Evolutionary conservation across 2,888 invertebrate species (phyloP).

Genomic region (Zaprionus bogoriensis): DNA sequence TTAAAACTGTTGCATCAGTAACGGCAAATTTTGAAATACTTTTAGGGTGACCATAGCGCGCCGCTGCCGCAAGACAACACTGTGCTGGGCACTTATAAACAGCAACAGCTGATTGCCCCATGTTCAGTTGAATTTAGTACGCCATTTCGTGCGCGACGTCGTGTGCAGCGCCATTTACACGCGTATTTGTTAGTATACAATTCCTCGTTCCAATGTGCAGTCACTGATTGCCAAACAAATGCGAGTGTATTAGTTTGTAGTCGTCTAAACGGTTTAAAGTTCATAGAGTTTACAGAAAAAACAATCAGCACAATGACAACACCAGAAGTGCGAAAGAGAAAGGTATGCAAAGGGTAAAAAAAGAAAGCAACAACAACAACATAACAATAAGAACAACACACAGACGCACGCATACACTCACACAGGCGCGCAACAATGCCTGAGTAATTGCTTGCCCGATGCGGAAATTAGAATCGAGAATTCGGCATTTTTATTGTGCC

Average conservation of each 20-base stretch:
- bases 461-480: constrained; percentile 24
- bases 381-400: too few relatives aligned
- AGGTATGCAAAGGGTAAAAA: constrained; percentile 72
- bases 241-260: constrained; percentile 29
- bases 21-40: not conserved
- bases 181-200: not conserved
- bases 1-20: too few relatives aligned
- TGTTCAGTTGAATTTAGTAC: constrained; percentile 53
- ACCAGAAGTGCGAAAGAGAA: constrained; percentile 78
- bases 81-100: constrained; percentile 4
- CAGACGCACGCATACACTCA: not conserved
- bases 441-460: constrained; percentile 7
- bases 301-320: constrained; percentile 63
- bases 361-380: not conserved
- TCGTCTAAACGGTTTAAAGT: constrained; percentile 15
- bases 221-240: constrained; percentile 14
- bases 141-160: constrained; percentile 54
- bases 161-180: constrained; percentile 10
- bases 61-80: not conserved
- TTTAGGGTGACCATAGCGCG: constrained; percentile 24
- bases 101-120: constrained; percentile 38
- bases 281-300: constrained; percentile 31
- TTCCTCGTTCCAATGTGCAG: constrained; percentile 15
- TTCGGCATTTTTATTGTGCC: constrained; percentile 35
- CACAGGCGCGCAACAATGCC: not conserved